These are phyloP conservation scores for Austrofundulus limnaeus DNA, from an alignment of 2,113 vertebrate genomes.

Conservation along the genomic window DNA sequence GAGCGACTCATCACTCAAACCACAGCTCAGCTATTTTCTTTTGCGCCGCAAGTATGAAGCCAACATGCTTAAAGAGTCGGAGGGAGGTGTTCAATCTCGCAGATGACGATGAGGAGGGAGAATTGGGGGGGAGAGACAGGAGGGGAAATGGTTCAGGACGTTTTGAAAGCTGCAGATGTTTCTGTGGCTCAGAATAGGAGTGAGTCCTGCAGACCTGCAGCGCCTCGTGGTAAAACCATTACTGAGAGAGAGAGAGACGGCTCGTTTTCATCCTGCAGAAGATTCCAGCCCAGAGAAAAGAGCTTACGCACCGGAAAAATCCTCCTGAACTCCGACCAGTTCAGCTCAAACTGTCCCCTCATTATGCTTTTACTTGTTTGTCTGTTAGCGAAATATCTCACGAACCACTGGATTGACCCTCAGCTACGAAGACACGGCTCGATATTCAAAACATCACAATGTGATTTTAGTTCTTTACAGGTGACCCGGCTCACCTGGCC, in stretches of 20 bases:
- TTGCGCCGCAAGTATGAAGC: conserved; percentile 41
- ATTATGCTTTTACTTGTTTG: conserved; percentile 23
- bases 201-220: conserved; percentile 50
- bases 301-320: conserved; percentile 74
- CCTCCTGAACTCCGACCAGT: conserved; percentile 48
- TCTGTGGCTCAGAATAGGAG: conserved; percentile 74
- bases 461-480: too few relatives aligned
- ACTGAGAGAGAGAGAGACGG: conserved; percentile 49
- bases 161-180: conserved; percentile 71
- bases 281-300: conserved; percentile 72
- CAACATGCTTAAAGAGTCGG: conserved; percentile 50
- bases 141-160: conserved; percentile 67
- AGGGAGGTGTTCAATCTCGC: conserved; percentile 40
- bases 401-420: too few relatives aligned
- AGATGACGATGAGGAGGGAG: conserved; percentile 52
- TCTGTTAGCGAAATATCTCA: not conserved
- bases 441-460: too few relatives aligned
- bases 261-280: conserved; percentile 62
- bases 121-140: conserved; percentile 28
- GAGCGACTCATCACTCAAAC: conserved; percentile 34
- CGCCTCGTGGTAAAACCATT: conserved; percentile 78
- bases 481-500: conserved; percentile 51
- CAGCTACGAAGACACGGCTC: too few relatives aligned
- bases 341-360: conserved; percentile 18
- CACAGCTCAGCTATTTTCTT: conserved; percentile 48